Percentiles rank a stretch among this genome's conserved stretches.
phyloP scores from a whole-genome alignment of 2,113 vertebrate genomes.

The Phoenicopterus ruber region DNA sequence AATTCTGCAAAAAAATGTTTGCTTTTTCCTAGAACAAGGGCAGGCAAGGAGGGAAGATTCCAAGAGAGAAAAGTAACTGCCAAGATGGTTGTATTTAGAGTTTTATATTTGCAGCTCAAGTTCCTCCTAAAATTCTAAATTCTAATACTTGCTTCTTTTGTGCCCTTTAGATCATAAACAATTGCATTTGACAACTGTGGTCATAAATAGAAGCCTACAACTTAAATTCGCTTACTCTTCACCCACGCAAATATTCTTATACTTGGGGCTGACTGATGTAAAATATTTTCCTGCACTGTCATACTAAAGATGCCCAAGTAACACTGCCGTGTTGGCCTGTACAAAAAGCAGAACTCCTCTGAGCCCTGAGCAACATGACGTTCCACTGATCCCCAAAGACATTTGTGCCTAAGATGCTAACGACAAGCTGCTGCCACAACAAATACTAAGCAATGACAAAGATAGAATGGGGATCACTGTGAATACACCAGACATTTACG shows the following conservation, averaged over 20 bases:
- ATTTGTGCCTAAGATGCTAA: background rate
- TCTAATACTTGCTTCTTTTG: background rate
- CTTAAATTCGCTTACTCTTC: background rate
- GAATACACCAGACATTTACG: background rate
- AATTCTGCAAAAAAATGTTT: background rate
- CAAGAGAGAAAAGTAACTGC: background rate
- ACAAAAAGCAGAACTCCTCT: background rate
- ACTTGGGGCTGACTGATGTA: background rate
- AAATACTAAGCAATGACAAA: background rate
- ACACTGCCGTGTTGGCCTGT: background rate
- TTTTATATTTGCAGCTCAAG: background rate
- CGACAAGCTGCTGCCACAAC: background rate
- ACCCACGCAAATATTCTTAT: background rate
- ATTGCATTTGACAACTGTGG: background rate
- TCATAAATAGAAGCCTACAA: background rate
- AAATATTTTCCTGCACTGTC: background rate
- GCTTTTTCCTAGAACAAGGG: background rate
- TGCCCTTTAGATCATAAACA: background rate
- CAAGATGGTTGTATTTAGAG: background rate
- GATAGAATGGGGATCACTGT: background rate
- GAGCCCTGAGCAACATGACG: background rate
- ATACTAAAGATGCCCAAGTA: background rate
- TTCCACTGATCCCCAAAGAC: background rate
- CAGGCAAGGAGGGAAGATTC: background rate
- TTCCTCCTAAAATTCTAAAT: background rate